Conservation (phyloP, 2,888 invertebrate species). For the Thalpophila matura region DNA sequence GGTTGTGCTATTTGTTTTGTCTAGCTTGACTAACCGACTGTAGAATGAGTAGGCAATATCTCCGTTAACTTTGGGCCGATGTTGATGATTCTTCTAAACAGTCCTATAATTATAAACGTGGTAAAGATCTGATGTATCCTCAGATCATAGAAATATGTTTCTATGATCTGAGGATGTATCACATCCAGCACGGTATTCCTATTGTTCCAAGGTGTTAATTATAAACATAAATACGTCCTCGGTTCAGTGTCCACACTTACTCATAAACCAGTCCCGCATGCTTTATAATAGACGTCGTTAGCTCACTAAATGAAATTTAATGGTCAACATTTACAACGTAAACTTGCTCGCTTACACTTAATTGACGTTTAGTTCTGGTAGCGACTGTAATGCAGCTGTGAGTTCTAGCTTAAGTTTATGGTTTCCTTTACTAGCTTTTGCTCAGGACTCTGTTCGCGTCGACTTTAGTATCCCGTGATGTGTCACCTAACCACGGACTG, state of each 20-base stretch:
- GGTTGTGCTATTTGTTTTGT: too few species aligned
- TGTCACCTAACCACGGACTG: too few species aligned
- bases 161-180: too few species aligned
- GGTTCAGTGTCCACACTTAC: constrained; percentile 65
- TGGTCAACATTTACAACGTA: constrained; percentile 65
- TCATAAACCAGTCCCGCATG: constrained; percentile 70
- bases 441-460: too few species aligned
- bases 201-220: constrained; percentile 70
- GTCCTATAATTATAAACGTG: too few species aligned
- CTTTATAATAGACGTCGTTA: constrained; percentile 73
- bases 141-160: too few species aligned
- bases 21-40: too few species aligned
- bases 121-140: too few species aligned
- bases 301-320: constrained; percentile 75
- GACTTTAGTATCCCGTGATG: too few species aligned
- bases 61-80: too few species aligned
- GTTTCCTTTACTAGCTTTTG: neutral
- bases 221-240: constrained; percentile 73
- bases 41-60: too few species aligned
- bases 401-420: constrained; percentile 9
- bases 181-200: constrained; percentile 52
- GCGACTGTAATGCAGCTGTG: constrained; percentile 13
- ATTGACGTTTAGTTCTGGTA: constrained; percentile 54
- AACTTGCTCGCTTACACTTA: constrained; percentile 49
- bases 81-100: too few species aligned